A percentile compares a stretch with the other conserved stretches of the same genome.
These are phyloP conservation scores for Butorides virescens DNA, from an alignment of 2,113 vertebrate genomes.

Conservation along the genomic window DNA sequence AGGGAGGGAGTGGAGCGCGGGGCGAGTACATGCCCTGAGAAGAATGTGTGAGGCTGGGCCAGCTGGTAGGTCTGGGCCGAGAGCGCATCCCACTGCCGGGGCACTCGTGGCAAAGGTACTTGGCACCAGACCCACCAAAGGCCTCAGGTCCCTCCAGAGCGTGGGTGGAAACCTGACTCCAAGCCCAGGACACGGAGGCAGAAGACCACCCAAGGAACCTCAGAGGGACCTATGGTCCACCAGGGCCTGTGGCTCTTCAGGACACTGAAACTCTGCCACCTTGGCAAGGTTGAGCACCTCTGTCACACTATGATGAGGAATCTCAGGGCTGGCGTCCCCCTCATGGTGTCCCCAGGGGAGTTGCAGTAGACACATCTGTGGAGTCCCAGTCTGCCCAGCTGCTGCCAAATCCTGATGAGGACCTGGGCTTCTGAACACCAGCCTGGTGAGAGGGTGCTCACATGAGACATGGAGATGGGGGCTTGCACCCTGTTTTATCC, in stretches of 20 bases:
- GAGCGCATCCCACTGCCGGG: conserved; percentile 13
- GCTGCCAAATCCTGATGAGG: not conserved
- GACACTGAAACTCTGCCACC: not conserved
- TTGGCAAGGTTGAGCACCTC: not conserved
- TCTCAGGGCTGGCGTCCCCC: not conserved
- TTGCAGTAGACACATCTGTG: accelerated
- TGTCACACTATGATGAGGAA: not conserved
- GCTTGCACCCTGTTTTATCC: not conserved
- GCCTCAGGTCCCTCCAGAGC: not conserved
- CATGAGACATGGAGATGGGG: not conserved
- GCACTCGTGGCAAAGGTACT: not conserved
- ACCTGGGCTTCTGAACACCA: not conserved
- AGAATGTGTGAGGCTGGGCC: conserved; percentile 55
- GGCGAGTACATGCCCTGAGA: conserved; percentile 39
- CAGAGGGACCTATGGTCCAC: not conserved
- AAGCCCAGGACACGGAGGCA: not conserved
- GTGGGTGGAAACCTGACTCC: conserved; percentile 35
- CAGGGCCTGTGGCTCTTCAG: not conserved
- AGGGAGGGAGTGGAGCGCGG: conserved; percentile 5
- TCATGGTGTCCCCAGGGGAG: not conserved
- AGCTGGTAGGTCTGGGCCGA: conserved; percentile 34
- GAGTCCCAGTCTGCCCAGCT: not conserved
- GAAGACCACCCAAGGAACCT: not conserved
- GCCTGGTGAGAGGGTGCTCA: not conserved
- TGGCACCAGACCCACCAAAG: conserved; percentile 6